These are phyloP conservation scores for Eristalis pertinax DNA, from an alignment of 2,888 invertebrate species.

Conservation along the genomic window DNA sequence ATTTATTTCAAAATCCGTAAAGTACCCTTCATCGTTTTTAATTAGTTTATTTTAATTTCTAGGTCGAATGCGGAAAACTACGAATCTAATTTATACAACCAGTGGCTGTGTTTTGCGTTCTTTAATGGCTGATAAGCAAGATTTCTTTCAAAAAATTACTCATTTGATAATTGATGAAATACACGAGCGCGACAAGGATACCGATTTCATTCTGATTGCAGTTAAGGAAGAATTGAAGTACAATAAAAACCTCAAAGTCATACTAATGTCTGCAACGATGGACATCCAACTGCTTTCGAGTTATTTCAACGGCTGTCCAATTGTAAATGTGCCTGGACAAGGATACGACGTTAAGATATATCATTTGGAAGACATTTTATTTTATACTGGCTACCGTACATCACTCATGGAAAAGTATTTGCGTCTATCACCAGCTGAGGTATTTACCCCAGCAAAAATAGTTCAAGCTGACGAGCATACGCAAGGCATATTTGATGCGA, in stretches of 20 bases:
- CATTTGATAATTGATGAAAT: conserved; percentile 97
- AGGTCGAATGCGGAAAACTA: conserved; percentile 76
- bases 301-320: conserved; percentile 92
- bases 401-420: conserved; percentile 75
- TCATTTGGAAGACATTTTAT: conserved; percentile 92
- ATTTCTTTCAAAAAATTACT: conserved; percentile 82
- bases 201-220: conserved; percentile 95
- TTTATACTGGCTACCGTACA: conserved; percentile 79
- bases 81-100: conserved; percentile 79
- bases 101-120: conserved; percentile 86
- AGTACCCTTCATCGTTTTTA: not conserved
- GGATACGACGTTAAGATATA: conserved; percentile 88
- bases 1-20: not conserved
- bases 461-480: conserved; percentile 80
- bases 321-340: conserved; percentile 89
- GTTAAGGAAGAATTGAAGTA: conserved; percentile 88
- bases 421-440: conserved; percentile 56
- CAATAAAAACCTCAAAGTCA: conserved; percentile 88
- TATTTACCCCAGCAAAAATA: conserved; percentile 27
- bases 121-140: conserved; percentile 87
- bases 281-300: conserved; percentile 90
- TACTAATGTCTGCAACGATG: conserved; percentile 97
- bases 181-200: conserved; percentile 96
- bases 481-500: conserved; percentile 82
- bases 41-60: conserved; percentile 3